Evolutionary conservation across 2,113 vertebrate species (phyloP), one percentile per base, ranked within the genome.

Genomic region (Ceratotherium simum): DNA sequence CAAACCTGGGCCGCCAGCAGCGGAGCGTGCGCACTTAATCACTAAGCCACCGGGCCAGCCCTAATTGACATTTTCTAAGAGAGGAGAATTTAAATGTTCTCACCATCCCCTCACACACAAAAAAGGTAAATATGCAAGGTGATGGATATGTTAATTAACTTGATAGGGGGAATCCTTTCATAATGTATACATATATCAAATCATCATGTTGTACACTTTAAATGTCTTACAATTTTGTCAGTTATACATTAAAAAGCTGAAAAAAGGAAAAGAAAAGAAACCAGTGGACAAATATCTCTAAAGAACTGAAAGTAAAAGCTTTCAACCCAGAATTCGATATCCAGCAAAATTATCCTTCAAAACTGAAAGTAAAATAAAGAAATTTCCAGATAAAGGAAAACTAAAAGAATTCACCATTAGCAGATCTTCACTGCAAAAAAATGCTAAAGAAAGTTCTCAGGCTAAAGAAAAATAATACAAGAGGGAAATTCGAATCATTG

Each of bases 231-330:
- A 18, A 14, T 54, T 88, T 91, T 81, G 54, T 88, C 39, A 80
- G 31, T 51, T 51, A 60, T 80, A 70, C 31, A 3, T 58, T 51
- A 54, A 54, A 75, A 95, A 75, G 36, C 67, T 83, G 58, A 16
- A 73, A 51, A 31, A 51, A 56, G 20, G 20, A 33, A 29, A 64
- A 48, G 14, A 51, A 29, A 78, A 31, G 78, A 85, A 91, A 29
- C 33, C 72, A 90, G 48, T 12, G 23, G 42, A 27, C 20, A 18
- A 79, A 42, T 25, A 48, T 58, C 25, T 48, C 76, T 80, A 62
- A 95, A 97, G 73, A 13, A 62, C 27, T 67, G 12, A 93, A 84
- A 92, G 23, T 75, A 76, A 90, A 92, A 89, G 12, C 3, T 33
- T 91, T 42, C 64, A 39, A 79, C 14, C 17, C 46, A 67, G 69